Evolutionary conservation across 2,797 vertebrate species (phyloP).

Genomic region (Leucoraja ocellata): DNA sequence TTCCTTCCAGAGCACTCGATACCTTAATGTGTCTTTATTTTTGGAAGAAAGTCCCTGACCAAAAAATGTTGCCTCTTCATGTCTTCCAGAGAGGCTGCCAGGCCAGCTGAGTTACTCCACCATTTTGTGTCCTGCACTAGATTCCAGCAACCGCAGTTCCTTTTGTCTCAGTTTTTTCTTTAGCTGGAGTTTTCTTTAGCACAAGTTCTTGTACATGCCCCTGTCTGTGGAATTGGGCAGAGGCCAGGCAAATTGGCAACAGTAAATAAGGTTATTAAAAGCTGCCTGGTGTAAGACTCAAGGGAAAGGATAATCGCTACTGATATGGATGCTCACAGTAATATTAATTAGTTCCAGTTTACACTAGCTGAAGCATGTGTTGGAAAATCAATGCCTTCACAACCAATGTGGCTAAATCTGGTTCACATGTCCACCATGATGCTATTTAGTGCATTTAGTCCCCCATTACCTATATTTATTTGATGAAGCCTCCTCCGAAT

Average conservation of each 20-base stretch:
- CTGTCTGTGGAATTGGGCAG: not conserved
- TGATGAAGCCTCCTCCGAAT: not conserved
- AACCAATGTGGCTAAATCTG: not conserved
- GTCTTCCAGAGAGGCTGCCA: too few species aligned
- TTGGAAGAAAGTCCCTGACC: too few species aligned
- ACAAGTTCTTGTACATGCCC: too few species aligned
- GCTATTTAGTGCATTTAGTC: not conserved
- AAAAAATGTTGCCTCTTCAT: too few species aligned
- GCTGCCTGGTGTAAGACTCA: not conserved
- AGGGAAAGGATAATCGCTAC: not conserved
- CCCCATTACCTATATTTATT: not conserved
- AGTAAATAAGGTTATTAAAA: not conserved
- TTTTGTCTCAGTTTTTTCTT: too few species aligned
- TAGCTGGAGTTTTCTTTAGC: too few species aligned
- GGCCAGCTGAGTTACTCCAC: too few species aligned
- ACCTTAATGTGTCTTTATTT: too few species aligned
- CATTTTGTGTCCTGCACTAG: too few species aligned
- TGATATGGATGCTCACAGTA: not conserved
- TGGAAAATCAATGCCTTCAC: not conserved
- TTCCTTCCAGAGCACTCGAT: too few species aligned
- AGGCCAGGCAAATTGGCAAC: not conserved
- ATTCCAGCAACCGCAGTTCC: too few species aligned
- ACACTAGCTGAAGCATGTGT: not conserved
- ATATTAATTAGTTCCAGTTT: not conserved
- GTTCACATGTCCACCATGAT: not conserved